Percentiles rank a stretch among this genome's conserved stretches.
phyloP scores from a whole-genome alignment of 1,140 invertebrate genomes.

The Cherax quadricarinatus region DNA sequence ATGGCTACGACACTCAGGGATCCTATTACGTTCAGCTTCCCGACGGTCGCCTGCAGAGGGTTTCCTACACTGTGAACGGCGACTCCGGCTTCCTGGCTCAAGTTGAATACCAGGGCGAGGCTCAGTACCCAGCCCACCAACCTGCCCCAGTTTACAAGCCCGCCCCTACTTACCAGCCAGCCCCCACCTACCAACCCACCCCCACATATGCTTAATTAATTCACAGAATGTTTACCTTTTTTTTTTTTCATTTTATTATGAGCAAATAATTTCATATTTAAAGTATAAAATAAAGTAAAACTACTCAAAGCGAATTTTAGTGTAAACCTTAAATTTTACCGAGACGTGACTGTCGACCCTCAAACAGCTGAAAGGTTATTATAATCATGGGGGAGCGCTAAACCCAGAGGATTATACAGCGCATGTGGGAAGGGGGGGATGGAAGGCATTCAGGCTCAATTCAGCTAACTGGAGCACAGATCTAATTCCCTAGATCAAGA shows the following conservation, averaged over 20 bases:
- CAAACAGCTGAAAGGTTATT: too few species aligned
- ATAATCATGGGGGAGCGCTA: too few species aligned
- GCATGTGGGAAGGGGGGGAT: too few species aligned
- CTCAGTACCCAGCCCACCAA: slow-evolving; percentile 38
- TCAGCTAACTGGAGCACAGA: too few species aligned
- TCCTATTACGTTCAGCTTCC: slow-evolving; percentile 46
- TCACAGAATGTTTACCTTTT: not conserved
- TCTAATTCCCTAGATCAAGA: too few species aligned
- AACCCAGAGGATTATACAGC: too few species aligned
- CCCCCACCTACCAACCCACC: not conserved
- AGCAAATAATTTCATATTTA: too few species aligned
- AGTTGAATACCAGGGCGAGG: slow-evolving; percentile 33
- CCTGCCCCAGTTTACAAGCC: not conserved
- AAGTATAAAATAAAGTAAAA: too few species aligned
- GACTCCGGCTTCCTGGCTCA: slow-evolving; percentile 55
- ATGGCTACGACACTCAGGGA: slow-evolving; percentile 43
- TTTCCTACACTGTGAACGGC: slow-evolving; percentile 34
- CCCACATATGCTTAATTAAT: not conserved
- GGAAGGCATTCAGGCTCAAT: too few species aligned
- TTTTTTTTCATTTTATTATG: not conserved
- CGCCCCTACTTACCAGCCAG: not conserved
- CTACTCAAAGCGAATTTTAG: too few species aligned
- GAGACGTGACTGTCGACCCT: too few species aligned
- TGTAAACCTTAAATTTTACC: too few species aligned
- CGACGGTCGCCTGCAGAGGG: slow-evolving; percentile 47